Evolutionary conservation across 2,888 invertebrate species (phyloP).

Genomic region (Tridacna crocea): DNA sequence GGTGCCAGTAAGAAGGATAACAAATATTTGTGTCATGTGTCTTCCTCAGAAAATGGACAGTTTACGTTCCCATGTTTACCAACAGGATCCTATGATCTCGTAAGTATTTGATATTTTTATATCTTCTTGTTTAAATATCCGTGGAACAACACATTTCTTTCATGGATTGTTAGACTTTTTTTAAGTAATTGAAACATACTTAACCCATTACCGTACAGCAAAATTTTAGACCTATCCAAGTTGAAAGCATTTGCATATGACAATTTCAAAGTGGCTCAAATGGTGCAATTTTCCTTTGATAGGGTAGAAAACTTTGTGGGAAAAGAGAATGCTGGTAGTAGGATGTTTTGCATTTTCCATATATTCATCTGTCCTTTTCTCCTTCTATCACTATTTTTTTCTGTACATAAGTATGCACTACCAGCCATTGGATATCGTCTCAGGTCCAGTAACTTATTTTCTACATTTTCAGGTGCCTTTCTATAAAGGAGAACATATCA

Average conservation of each 20-base stretch:
- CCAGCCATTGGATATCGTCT: too few species aligned
- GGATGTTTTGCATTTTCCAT: not conserved
- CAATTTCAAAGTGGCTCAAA: not conserved
- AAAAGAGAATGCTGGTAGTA: not conserved
- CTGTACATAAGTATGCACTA: too few species aligned
- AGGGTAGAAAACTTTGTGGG: not conserved
- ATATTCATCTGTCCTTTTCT: not conserved
- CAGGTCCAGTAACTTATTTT: not conserved
- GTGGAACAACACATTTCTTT: too few species aligned
- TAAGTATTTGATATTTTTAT: slow-evolving; percentile 53
- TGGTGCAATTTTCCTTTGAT: not conserved
- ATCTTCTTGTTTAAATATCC: not conserved
- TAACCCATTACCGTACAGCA: not conserved
- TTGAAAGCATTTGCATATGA: not conserved
- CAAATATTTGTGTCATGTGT: slow-evolving; percentile 88
- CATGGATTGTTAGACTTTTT: too few species aligned
- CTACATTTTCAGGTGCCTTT: slow-evolving; percentile 86
- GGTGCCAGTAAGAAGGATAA: slow-evolving; percentile 68
- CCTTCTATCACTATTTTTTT: too few species aligned
- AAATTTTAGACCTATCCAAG: not conserved
- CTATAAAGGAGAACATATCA: slow-evolving; percentile 88
- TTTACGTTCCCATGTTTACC: slow-evolving; percentile 92
- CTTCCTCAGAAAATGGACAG: slow-evolving; percentile 89
- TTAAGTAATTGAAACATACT: not conserved
- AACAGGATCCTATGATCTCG: slow-evolving; percentile 91